Percentiles rank a stretch among this genome's conserved stretches.
Evolutionary conservation across 2,113 vertebrate genomes (phyloP).

Genomic region (Galeopterus variegatus): DNA sequence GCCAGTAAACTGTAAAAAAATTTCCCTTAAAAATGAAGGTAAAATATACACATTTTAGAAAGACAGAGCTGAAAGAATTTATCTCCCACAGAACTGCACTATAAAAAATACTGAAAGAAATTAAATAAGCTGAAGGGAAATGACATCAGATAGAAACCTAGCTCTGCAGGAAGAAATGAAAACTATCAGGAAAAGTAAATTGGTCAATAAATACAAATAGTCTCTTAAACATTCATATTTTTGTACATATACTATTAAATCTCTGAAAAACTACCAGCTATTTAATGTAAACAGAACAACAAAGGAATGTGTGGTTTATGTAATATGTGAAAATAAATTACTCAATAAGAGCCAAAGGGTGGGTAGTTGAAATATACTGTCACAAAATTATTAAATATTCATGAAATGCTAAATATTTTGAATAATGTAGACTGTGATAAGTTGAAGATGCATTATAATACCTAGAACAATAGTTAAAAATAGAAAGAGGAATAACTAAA

Average conservation of each 20-base stretch:
- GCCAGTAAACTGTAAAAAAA: not conserved
- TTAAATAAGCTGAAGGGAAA: not conserved
- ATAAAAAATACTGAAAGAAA: slow-evolving; percentile 10
- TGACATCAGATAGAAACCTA: not conserved
- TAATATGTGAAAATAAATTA: slow-evolving; percentile 45
- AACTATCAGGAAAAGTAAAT: not conserved
- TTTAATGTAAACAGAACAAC: not conserved
- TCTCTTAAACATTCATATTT: not conserved
- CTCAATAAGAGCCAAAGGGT: not conserved
- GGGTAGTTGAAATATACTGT: not conserved
- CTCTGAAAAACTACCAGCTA: not conserved
- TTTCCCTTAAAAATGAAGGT: not conserved
- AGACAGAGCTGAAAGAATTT: slow-evolving; percentile 21
- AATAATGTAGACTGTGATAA: not conserved
- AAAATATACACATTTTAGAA: not conserved
- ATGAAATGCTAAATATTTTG: not conserved
- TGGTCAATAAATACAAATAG: not conserved
- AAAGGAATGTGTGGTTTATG: not conserved
- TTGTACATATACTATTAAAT: not conserved
- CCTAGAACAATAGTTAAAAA: not conserved
- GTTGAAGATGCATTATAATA: not conserved
- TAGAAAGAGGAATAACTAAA: slow-evolving; percentile 10
- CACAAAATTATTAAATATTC: slow-evolving; percentile 40
- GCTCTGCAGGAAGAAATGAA: not conserved
- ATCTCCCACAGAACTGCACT: not conserved